Base-by-base conservation (phyloP, 2,113 vertebrate genomes). In the Megaptera novaeangliae region DNA sequence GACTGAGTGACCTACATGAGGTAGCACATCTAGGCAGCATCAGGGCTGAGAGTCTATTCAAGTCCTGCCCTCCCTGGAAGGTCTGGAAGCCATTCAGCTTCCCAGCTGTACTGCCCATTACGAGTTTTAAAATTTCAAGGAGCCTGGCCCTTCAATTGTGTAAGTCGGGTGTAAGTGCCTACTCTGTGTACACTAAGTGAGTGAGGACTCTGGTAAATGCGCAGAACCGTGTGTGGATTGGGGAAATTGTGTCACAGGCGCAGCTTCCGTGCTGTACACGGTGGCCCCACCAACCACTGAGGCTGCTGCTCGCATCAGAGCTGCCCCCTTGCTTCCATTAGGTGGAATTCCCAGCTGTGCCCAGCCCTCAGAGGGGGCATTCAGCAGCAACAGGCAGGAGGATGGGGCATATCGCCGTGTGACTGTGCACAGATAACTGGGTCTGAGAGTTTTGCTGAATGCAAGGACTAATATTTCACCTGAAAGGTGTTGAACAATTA, bases 1-100 rank as follows among this genome's bases (percentile, higher is more conserved):
- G 63, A 9, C 1, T 59, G 31, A 5, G 2, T 36, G 6, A 21
- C 34, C 12, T 15, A 3, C 8, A 0, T 1, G 1, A 27, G 3
- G 2, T 7, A 13, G 6, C 74, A 2, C 20, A 12, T 49, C 52
- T 3, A 3, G 21, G 57, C 52, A 2, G 25, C 64, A 64, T 31
- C 41, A 41, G 13, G 4, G 6, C 77, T 49, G 64, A 64, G 77
- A 41, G 8, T 68, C 71, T 4, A 1, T 0, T 59, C 13, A 12
- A 4, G 31, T 36, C n/a, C 75, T 41, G 49, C 46, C 81, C 17
- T 64, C 11, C 23, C 66, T 39, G 1, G 20, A 66, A 4, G 31
- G 46, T 9, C 82, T 59, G 25, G 34, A 81, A 31, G 64, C 55
- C 41, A 3, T 29, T 41, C 6, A 10, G 12, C 57, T 82, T 61